These are phyloP conservation scores for Forbesichthys agassizii DNA, from an alignment of 2,113 vertebrate species.

Conservation along the genomic window DNA sequence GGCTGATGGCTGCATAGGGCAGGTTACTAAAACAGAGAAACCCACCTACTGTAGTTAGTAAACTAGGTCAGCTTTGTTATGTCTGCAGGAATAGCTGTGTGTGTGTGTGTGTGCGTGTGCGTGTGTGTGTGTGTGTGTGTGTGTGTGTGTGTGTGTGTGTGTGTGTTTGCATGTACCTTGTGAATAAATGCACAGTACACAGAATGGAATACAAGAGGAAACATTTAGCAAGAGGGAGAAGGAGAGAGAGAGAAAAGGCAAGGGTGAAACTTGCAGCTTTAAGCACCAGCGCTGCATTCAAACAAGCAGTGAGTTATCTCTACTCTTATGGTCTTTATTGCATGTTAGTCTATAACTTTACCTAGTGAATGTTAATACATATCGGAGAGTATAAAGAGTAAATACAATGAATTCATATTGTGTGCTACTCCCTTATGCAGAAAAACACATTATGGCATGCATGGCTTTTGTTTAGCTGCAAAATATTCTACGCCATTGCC, in stretches of 20 bases:
- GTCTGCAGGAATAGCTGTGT: conserved; percentile 74
- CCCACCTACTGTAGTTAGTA: conserved; percentile 72
- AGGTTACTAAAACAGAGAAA: conserved; percentile 72
- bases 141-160: conserved; percentile 40
- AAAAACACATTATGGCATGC: too few species aligned
- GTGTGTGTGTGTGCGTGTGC: background rate
- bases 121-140: conserved; percentile 32
- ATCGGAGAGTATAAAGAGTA: too few species aligned
- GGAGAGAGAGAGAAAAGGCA: conserved; percentile 16
- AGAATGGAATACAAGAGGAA: background rate
- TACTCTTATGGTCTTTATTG: conserved; percentile 57
- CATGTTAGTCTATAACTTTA: too few species aligned
- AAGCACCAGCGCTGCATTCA: conserved; percentile 39
- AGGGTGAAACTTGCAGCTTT: conserved; percentile 42
- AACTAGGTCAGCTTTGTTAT: conserved; percentile 81
- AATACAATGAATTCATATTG: too few species aligned
- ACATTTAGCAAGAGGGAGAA: conserved; percentile 30
- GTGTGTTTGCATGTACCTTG: background rate
- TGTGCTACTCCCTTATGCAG: too few species aligned
- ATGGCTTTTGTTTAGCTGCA: too few species aligned
- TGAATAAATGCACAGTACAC: background rate
- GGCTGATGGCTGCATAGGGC: conserved; percentile 30
- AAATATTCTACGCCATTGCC: too few species aligned
- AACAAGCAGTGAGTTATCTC: conserved; percentile 59
- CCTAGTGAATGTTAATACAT: too few species aligned